Evolutionary conservation across 2,113 vertebrate species (phyloP).

Genomic region (Muscicapa adusta): DNA sequence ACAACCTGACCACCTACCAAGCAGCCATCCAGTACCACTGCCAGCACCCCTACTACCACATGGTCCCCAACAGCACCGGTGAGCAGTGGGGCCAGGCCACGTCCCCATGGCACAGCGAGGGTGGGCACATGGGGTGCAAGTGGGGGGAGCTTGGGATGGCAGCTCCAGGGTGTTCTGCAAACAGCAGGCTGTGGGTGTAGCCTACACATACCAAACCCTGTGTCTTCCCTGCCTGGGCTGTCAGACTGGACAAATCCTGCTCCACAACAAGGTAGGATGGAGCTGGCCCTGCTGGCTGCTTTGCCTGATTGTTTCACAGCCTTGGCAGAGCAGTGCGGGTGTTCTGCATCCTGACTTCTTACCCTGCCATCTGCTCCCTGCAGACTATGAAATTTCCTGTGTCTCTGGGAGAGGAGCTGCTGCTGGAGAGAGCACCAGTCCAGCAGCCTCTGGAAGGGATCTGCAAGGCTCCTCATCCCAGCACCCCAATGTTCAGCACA

Average conservation of each 20-base stretch:
- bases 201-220: background rate
- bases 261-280: background rate
- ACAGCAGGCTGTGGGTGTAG: background rate
- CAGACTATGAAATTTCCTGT: background rate
- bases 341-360: background rate
- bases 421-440: background rate
- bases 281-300: background rate
- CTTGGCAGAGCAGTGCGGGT: background rate
- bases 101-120: rapidly evolving
- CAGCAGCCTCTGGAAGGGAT: background rate
- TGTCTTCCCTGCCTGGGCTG: background rate
- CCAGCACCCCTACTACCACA: conserved; percentile 70
- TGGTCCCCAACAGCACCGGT: conserved; percentile 77
- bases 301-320: background rate
- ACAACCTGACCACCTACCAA: conserved; percentile 84
- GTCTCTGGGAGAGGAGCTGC: background rate
- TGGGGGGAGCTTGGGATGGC: background rate
- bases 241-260: background rate
- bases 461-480: background rate
- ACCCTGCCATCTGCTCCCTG: background rate
- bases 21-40: conserved; percentile 83
- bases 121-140: background rate
- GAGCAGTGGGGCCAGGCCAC: background rate
- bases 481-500: background rate
- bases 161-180: background rate